phyloP scores from a whole-genome alignment of 2,888 invertebrate genomes.

The Fragum whitleyi region DNA sequence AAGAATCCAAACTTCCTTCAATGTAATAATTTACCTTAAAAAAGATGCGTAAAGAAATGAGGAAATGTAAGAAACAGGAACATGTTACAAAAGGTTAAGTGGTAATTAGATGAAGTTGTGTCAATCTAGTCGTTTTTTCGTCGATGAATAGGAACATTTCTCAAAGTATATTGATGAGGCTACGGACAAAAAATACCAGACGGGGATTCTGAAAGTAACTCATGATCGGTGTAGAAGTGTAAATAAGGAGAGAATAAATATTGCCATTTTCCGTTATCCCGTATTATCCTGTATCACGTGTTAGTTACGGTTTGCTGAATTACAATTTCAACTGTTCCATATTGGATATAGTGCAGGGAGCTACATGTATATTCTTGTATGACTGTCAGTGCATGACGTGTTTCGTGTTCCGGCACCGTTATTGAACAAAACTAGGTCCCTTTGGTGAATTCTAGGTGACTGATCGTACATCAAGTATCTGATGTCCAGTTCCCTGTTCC shows the following conservation, averaged over 20 bases:
- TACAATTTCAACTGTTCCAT: conserved; percentile 8
- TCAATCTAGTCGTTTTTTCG: conserved; percentile 35
- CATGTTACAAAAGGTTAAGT: conserved; percentile 20
- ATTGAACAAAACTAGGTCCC: conserved; percentile 54
- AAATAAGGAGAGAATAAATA: conserved; percentile 19
- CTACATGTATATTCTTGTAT: conserved; percentile 40
- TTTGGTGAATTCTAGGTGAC: conserved; percentile 37
- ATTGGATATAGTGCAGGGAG: conserved; percentile 39
- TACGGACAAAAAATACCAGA: not conserved
- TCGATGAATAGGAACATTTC: conserved; percentile 24
- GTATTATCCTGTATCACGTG: conserved; percentile 8
- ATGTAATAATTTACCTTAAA: too few species aligned
- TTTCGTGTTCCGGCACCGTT: conserved; percentile 54
- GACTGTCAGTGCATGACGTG: conserved; percentile 59
- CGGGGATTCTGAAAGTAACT: conserved; percentile 1
- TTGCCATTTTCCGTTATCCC: conserved; percentile 29
- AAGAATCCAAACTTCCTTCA: too few species aligned
- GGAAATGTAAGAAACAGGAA: not conserved
- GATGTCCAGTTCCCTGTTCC: not conserved
- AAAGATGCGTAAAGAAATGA: not conserved
- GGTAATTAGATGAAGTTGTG: conserved; percentile 60
- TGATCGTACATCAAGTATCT: conserved; percentile 34
- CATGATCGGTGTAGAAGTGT: conserved; percentile 13
- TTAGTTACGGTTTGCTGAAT: conserved; percentile 19
- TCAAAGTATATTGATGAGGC: conserved; percentile 14